These are phyloP conservation scores for Hyperoplus lanceolatus DNA, from an alignment of 2,797 vertebrate genomes.

Conservation along the genomic window DNA sequence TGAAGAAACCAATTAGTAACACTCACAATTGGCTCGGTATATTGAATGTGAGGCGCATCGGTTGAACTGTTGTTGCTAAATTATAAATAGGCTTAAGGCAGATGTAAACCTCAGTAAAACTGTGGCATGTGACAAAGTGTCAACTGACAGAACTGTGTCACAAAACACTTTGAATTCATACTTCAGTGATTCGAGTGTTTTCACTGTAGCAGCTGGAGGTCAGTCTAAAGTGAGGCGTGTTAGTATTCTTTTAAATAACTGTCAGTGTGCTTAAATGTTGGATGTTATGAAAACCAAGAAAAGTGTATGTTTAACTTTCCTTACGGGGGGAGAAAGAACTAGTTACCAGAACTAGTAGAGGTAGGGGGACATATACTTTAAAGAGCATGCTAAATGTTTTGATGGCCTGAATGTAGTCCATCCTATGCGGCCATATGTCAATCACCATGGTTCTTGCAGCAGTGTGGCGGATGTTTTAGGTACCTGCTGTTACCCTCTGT, in stretches of 20 bases:
- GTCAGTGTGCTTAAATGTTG: background rate
- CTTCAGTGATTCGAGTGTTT: background rate
- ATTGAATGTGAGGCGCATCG: background rate
- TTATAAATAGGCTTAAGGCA: constrained; percentile 31
- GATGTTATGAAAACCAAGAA: background rate
- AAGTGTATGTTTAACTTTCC: background rate
- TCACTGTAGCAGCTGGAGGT: constrained; percentile 8
- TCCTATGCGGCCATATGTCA: background rate
- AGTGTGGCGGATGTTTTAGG: background rate
- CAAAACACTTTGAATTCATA: constrained; percentile 22
- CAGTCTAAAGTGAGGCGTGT: constrained; percentile 5
- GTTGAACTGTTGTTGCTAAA: background rate
- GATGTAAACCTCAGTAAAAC: constrained; percentile 14
- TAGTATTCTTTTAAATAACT: constrained; percentile 11
- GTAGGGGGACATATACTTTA: background rate
- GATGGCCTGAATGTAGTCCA: background rate
- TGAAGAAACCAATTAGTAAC: background rate
- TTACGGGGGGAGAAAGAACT: background rate
- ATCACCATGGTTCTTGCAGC: background rate
- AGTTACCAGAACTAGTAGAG: background rate
- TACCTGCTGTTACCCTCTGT: background rate
- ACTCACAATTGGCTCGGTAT: constrained; percentile 12
- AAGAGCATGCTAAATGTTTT: background rate
- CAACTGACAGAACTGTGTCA: constrained; percentile 36
- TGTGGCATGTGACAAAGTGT: constrained; percentile 24